These are phyloP conservation scores for Eristalinus aeneus DNA, from an alignment of 2,888 invertebrate genomes.

Conservation along the genomic window DNA sequence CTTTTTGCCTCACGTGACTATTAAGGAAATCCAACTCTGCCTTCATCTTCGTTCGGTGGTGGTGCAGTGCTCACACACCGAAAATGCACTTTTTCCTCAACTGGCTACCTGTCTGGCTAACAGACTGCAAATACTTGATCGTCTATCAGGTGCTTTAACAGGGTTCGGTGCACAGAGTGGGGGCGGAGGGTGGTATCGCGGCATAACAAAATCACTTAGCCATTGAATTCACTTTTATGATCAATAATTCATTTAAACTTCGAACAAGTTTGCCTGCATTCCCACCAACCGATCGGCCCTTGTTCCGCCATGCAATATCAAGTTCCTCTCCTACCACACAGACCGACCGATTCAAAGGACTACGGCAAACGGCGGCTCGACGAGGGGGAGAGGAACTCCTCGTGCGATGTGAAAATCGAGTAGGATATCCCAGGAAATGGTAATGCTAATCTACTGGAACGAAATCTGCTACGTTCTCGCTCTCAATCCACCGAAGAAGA, in stretches of 20 bases:
- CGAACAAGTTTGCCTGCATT: constrained; percentile 19
- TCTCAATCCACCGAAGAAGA: constrained; percentile 13
- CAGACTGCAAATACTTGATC: constrained; percentile 5
- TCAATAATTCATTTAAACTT: constrained; percentile 67
- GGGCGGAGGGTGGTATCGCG: constrained; percentile 18
- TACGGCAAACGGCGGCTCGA: background rate
- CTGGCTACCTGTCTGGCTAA: constrained; percentile 30
- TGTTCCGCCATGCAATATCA: constrained; percentile 23
- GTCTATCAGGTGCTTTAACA: background rate
- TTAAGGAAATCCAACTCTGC: constrained; percentile 21
- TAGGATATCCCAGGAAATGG: constrained; percentile 32
- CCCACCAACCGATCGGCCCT: background rate
- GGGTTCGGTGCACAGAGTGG: background rate
- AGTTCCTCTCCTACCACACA: constrained; percentile 5
- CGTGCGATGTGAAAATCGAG: constrained; percentile 43
- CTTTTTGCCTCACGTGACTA: constrained; percentile 1
- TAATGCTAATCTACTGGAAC: constrained; percentile 68
- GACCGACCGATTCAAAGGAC: background rate
- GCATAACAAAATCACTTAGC: constrained; percentile 56
- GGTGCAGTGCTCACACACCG: constrained; percentile 13
- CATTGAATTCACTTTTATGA: constrained; percentile 68
- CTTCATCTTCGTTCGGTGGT: constrained; percentile 36
- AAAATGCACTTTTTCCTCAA: constrained; percentile 57
- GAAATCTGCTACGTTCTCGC: constrained; percentile 39
- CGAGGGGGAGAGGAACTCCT: background rate